phyloP scores from a whole-genome alignment of 2,888 invertebrate species.

The Macrosiphum euphorbiae region DNA sequence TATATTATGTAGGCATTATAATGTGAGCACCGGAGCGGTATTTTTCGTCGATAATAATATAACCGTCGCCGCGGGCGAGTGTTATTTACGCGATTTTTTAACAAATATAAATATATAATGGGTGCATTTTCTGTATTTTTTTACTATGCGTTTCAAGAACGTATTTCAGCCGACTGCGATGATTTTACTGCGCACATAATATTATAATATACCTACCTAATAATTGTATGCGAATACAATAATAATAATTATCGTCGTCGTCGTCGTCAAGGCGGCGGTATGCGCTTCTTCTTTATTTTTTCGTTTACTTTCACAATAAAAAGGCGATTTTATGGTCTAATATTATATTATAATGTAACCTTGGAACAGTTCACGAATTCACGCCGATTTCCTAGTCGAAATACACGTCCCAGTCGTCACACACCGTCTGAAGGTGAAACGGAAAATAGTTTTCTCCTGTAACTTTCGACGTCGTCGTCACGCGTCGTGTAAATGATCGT shows the following conservation, averaged over 20 bases:
- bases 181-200: neutral
- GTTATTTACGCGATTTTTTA: neutral
- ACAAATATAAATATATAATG: neutral
- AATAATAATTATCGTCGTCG: neutral
- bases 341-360: neutral
- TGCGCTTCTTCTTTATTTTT: neutral
- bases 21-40: neutral
- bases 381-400: neutral
- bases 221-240: neutral
- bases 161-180: neutral
- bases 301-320: neutral
- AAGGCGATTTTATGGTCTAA: neutral
- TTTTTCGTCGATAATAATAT: neutral
- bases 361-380: constrained; percentile 40
- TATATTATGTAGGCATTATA: neutral
- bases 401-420: neutral
- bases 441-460: constrained; percentile 39
- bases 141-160: neutral
- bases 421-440: constrained; percentile 21
- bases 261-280: neutral
- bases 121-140: neutral
- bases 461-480: constrained; percentile 39
- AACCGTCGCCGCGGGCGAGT: neutral
- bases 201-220: neutral
- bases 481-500: neutral